These are phyloP conservation scores for Caenorhabditis afra DNA, from an alignment of 2,888 invertebrate genomes.

Conservation along the genomic window DNA sequence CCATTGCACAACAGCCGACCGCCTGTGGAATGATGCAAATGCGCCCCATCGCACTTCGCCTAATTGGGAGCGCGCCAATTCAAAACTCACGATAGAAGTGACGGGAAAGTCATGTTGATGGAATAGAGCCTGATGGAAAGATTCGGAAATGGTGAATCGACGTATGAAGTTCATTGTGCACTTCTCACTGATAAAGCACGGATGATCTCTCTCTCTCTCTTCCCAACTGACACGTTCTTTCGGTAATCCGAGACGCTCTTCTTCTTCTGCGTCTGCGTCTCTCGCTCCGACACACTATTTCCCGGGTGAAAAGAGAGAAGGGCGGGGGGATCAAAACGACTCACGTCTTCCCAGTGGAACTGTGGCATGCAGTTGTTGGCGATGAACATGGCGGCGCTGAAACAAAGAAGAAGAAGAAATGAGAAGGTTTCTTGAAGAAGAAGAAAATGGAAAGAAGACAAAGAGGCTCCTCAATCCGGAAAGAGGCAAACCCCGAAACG, in stretches of 20 bases:
- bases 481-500: conserved; percentile 24
- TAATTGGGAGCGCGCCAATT: neutral
- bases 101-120: conserved; percentile 50
- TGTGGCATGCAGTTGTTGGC: conserved; percentile 59
- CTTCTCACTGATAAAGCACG: neutral
- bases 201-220: no score
- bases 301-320: neutral
- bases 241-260: conserved; percentile 26
- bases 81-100: conserved; percentile 41
- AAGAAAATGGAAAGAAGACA: conserved; percentile 11
- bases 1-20: no score
- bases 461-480: conserved; percentile 18
- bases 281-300: conserved; percentile 2
- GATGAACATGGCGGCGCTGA: conserved; percentile 46
- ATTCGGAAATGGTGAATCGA: conserved; percentile 45
- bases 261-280: conserved; percentile 7
- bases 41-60: neutral
- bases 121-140: conserved; percentile 51
- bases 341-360: conserved; percentile 58
- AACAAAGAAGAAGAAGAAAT: neutral
- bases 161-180: conserved; percentile 47
- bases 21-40: no score
- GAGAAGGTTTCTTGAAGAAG: neutral
- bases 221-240: conserved; percentile 13
- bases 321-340: conserved; percentile 4